Conservation (phyloP, 2,113 vertebrate genomes). For the Candoia aspera region DNA sequence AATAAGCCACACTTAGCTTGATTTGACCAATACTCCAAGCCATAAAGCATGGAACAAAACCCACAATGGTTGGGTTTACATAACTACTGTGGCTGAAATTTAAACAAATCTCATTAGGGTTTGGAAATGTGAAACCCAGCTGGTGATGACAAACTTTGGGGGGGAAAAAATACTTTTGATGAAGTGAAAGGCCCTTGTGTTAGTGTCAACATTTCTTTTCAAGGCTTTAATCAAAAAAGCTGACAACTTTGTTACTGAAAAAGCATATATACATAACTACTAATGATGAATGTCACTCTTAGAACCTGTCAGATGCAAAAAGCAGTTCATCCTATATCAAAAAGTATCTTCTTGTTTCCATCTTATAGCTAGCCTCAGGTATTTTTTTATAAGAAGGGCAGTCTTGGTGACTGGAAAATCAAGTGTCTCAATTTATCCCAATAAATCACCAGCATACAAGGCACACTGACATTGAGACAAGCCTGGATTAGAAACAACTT, state of each 20-base stretch:
- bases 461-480: background rate
- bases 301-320: background rate
- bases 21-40: background rate
- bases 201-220: background rate
- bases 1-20: background rate
- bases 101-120: background rate
- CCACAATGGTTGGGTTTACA: background rate
- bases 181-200: background rate
- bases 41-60: background rate
- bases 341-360: background rate
- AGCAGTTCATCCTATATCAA: background rate
- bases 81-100: background rate
- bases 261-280: background rate
- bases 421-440: background rate
- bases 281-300: background rate
- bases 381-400: background rate
- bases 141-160: background rate
- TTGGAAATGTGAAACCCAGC: too few relatives aligned
- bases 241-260: background rate
- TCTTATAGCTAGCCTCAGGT: background rate
- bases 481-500: background rate
- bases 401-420: background rate
- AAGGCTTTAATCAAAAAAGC: background rate
- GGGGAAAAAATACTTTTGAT: background rate
- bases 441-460: constrained; percentile 19